Conservation (phyloP, 2,888 invertebrate species). For the Hydrotaea diabolus region DNA sequence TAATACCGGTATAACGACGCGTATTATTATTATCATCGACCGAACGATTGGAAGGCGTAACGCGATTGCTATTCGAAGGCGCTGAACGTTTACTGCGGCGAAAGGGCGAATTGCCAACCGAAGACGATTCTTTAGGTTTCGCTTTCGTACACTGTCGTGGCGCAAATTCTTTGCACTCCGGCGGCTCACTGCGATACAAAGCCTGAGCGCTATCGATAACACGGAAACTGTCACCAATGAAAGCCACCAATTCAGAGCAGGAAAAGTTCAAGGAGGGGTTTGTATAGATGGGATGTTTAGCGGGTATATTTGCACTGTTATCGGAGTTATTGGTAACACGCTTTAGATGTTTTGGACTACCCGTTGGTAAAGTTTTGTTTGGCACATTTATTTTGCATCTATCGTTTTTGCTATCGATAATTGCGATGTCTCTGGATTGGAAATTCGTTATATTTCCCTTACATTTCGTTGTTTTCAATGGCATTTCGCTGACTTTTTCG, state of each 20-base stretch:
- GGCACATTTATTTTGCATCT: constrained; percentile 25
- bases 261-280: constrained; percentile 69
- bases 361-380: constrained; percentile 12
- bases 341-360: not conserved
- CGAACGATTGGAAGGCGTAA: constrained; percentile 17
- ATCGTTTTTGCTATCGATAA: not conserved
- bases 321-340: not conserved
- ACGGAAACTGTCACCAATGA: constrained; percentile 76
- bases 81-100: constrained; percentile 47
- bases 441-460: too few species aligned
- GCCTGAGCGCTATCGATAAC: constrained; percentile 71
- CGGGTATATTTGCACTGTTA: not conserved
- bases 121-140: constrained; percentile 48
- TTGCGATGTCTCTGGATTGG: too few species aligned
- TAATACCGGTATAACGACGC: constrained; percentile 58
- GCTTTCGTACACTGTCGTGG: not conserved
- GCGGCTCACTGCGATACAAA: constrained; percentile 35
- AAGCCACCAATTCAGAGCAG: constrained; percentile 75
- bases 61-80: not conserved
- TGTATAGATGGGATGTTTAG: constrained; percentile 39
- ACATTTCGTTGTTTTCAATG: too few species aligned
- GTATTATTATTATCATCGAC: constrained; percentile 64
- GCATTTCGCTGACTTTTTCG: too few species aligned
- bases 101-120: constrained; percentile 59
- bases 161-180: not conserved